phyloP scores from a whole-genome alignment of 2,113 vertebrate genomes.

The Myrmecobius fasciatus region DNA sequence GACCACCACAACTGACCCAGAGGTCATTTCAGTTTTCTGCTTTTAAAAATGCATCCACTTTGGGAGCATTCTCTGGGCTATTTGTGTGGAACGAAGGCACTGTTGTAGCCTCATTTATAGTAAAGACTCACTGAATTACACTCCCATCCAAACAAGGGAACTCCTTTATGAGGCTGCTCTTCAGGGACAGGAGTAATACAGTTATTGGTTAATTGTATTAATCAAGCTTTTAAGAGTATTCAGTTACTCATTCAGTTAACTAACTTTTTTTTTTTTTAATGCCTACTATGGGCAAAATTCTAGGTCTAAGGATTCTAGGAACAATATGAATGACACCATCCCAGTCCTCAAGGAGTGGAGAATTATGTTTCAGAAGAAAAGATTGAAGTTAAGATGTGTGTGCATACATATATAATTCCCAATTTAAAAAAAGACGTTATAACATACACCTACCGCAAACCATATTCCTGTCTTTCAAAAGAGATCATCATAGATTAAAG shows the following conservation, averaged over 20 bases:
- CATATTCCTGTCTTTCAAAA: not conserved
- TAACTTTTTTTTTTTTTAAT: not conserved
- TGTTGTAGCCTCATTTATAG: not conserved
- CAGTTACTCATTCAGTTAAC: not conserved
- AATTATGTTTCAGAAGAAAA: not conserved
- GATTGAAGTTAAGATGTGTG: not conserved
- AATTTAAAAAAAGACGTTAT: not conserved
- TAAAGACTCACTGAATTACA: slow-evolving; percentile 7
- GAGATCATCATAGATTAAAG: not conserved
- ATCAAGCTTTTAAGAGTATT: not conserved
- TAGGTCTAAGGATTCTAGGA: not conserved
- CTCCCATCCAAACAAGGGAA: not conserved
- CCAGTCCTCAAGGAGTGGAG: not conserved
- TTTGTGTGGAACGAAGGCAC: slow-evolving; percentile 24
- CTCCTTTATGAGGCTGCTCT: not conserved
- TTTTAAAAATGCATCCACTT: not conserved
- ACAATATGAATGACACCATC: not conserved
- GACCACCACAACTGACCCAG: slow-evolving; percentile 36
- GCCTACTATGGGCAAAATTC: not conserved
- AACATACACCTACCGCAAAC: not conserved
- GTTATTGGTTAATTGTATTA: not conserved
- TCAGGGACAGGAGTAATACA: not conserved
- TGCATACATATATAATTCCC: not conserved
- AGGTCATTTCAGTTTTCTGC: not conserved
- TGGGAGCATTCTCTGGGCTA: slow-evolving; percentile 8